Conservation (phyloP, 1,140 invertebrate species). For the Grapholita molesta region DNA sequence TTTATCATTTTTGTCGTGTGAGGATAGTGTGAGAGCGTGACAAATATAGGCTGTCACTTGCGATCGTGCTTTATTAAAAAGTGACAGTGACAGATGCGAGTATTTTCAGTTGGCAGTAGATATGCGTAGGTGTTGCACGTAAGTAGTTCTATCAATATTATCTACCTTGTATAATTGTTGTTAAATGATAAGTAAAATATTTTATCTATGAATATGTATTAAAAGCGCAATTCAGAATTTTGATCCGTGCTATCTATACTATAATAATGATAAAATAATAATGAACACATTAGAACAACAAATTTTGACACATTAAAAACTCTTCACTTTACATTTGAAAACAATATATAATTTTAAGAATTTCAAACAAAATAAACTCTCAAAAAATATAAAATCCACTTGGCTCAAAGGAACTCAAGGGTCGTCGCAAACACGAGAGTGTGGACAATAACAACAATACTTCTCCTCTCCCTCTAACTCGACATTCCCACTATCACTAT, state of each 20-base stretch:
- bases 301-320: slow-evolving; percentile 20
- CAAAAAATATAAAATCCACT: slow-evolving; percentile 33
- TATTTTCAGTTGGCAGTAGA: not conserved
- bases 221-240: not conserved
- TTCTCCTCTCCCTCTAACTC: slow-evolving; percentile 31
- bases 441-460: slow-evolving; percentile 32
- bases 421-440: slow-evolving; percentile 14
- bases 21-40: not conserved
- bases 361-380: slow-evolving; percentile 46
- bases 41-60: not conserved
- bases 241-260: slow-evolving; percentile 25
- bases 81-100: too few relatives aligned
- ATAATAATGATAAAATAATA: slow-evolving; percentile 22
- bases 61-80: too few relatives aligned
- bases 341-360: slow-evolving; percentile 24
- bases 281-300: slow-evolving; percentile 22
- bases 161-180: not conserved
- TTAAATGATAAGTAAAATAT: not conserved
- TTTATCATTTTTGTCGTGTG: slow-evolving; percentile 10
- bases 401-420: not conserved
- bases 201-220: not conserved
- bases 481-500: slow-evolving; percentile 62
- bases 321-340: slow-evolving; percentile 23
- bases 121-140: not conserved
- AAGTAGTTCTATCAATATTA: not conserved